phyloP scores from a whole-genome alignment of 2,113 vertebrate genomes.

The Barnardius zonarius region DNA sequence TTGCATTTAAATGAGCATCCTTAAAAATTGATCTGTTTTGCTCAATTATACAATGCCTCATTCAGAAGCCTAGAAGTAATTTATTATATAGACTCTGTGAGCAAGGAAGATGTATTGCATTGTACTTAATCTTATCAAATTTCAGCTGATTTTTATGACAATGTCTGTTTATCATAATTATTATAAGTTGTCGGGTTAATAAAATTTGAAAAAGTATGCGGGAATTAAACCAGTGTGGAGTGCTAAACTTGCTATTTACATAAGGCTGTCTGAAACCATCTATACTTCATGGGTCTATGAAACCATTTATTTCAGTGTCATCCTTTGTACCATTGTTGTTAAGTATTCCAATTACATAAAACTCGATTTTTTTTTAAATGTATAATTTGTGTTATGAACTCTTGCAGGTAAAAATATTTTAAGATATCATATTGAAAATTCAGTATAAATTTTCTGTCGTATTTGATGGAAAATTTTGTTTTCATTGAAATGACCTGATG shows the following conservation, averaged over 20 bases:
- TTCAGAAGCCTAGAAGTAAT: slow-evolving; percentile 69
- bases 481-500: background rate
- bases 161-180: slow-evolving; percentile 80
- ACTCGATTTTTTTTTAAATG: background rate
- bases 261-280: background rate
- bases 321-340: background rate
- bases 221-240: slow-evolving; percentile 28
- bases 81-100: slow-evolving; percentile 68
- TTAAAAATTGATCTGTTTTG: slow-evolving; percentile 77
- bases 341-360: background rate
- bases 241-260: slow-evolving; percentile 11
- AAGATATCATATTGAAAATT: background rate
- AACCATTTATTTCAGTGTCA: background rate
- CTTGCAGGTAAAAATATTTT: background rate
- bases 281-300: background rate
- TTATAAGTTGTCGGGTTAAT: slow-evolving; percentile 72
- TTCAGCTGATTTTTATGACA: slow-evolving; percentile 75
- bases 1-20: slow-evolving; percentile 75
- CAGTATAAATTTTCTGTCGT: background rate
- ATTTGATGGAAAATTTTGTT: background rate
- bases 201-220: slow-evolving; percentile 56
- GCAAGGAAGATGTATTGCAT: slow-evolving; percentile 70
- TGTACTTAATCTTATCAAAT: slow-evolving; percentile 73
- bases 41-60: slow-evolving; percentile 74
- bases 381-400: background rate